Conservation (phyloP, 2,888 invertebrate genomes). For the Pollenia griseotomentosa region DNA sequence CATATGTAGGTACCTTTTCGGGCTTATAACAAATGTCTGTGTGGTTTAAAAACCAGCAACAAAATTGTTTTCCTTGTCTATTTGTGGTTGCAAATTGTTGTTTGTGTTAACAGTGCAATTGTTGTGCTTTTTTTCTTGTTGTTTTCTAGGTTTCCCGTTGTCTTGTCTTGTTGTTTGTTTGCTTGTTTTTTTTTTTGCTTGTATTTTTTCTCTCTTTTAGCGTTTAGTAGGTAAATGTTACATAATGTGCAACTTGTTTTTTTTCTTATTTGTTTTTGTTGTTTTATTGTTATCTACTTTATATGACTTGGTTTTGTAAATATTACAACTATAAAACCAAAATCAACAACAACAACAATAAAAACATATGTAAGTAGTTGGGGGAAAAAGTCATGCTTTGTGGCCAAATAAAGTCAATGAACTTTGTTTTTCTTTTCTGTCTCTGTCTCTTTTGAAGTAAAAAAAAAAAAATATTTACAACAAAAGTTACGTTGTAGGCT, state of each 20-base stretch:
- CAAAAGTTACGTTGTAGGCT: slow-evolving; percentile 31
- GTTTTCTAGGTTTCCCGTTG: slow-evolving; percentile 74
- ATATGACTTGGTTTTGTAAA: slow-evolving; percentile 49
- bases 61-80: slow-evolving; percentile 65
- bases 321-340: slow-evolving; percentile 34
- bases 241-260: slow-evolving; percentile 77
- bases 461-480: not conserved
- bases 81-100: slow-evolving; percentile 49
- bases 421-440: slow-evolving; percentile 71
- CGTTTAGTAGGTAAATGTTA: slow-evolving; percentile 82
- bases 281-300: slow-evolving; percentile 51
- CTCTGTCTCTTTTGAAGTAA: not conserved
- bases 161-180: slow-evolving; percentile 55
- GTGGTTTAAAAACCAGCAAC: slow-evolving; percentile 37
- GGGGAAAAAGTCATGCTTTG: slow-evolving; percentile 65
- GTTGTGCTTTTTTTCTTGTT: slow-evolving; percentile 29
- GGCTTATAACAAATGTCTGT: slow-evolving; percentile 5
- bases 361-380: not conserved
- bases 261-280: slow-evolving; percentile 21
- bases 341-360: slow-evolving; percentile 34
- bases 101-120: slow-evolving; percentile 19
- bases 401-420: slow-evolving; percentile 76
- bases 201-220: slow-evolving; percentile 75
- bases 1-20: not conserved
- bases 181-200: slow-evolving; percentile 67